A percentile compares a stretch with the other conserved stretches of the same genome.
phyloP scores from a whole-genome alignment of 2,888 invertebrate genomes.

The Dastarcus helophoroides region DNA sequence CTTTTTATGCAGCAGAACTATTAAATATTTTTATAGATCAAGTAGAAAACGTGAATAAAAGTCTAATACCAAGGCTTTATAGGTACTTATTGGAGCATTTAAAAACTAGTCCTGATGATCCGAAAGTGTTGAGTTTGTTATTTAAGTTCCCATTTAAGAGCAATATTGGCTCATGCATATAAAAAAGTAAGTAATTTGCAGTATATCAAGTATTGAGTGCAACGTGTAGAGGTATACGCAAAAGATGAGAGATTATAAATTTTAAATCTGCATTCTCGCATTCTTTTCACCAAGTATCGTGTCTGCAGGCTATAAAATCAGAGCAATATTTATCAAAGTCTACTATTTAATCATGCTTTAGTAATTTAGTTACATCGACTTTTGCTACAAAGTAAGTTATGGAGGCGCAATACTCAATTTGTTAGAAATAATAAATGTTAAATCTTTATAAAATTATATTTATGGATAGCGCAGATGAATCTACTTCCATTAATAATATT shows the following conservation, averaged over 20 bases:
- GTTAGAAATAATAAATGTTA: conserved; percentile 1
- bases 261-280: conserved; percentile 28
- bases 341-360: conserved; percentile 32
- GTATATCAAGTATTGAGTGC: conserved; percentile 21
- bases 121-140: too few species aligned
- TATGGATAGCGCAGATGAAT: too few species aligned
- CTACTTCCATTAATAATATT: too few species aligned
- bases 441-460: too few species aligned
- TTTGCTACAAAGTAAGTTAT: conserved; percentile 14
- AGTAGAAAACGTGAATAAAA: too few species aligned
- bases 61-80: too few species aligned
- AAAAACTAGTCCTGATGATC: too few species aligned
- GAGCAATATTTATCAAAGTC: conserved; percentile 32
- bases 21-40: too few species aligned
- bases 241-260: conserved; percentile 23
- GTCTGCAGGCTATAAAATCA: conserved; percentile 30
- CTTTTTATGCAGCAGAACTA: too few species aligned
- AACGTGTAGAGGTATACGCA: conserved; percentile 9
- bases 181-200: conserved; percentile 23
- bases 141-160: too few species aligned
- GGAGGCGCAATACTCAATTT: conserved; percentile 8
- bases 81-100: too few species aligned
- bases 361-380: conserved; percentile 28
- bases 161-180: conserved; percentile 8
- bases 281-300: conserved; percentile 26